Base-by-base conservation (phyloP, 1,140 invertebrate species). In the Delia radicum region DNA sequence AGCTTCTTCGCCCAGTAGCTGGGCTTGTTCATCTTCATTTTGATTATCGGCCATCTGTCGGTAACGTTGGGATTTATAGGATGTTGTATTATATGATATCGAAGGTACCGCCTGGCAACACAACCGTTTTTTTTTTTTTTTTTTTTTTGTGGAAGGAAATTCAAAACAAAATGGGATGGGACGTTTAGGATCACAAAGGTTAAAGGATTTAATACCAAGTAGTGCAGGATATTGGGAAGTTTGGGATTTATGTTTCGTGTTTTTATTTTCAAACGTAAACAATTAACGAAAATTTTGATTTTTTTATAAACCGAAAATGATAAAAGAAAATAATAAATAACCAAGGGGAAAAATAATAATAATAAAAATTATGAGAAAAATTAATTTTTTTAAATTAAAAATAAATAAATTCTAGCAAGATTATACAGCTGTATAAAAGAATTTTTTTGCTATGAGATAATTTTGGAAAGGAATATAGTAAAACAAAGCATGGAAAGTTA, bases 11-110 rank as follows among this genome's bases (percentile, higher is more conserved):
- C 96, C 95, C 82, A 98, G 91, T 81, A 98, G 91, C 81, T 95
- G 95, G 80, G 96, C 93, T 89, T 94, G 94, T 88, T 98, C 96
- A 89, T 98, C 96, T 87, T 95, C 94, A 82, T 94, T 92, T 87
- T 94, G 93, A 87, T 94, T 93, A 87, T 95, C 94, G 88, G 94
- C 93, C 94, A 96, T 95, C 94, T 96, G 85, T 76, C 79, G 81
- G 79, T 84, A 84, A 80, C 83, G 83, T 83, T 81, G 81, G 77
- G 48, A 78, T 78, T 81, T 81, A 74, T 80, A 76, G 73, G 79
- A 80, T 78, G 77, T 77, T 73, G 81, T 84, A 79, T 85, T 85
- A 74, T 86, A 82, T 76, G 76, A 69, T 71, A 86, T 78, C 80
- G 80, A 81, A 74, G 85, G 82, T 77, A 84, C 81, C 79, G 84